A percentile compares a stretch with the other conserved stretches of the same genome.
phyloP scores from a whole-genome alignment of 2,888 invertebrate species.

The Dendrolimus pini region DNA sequence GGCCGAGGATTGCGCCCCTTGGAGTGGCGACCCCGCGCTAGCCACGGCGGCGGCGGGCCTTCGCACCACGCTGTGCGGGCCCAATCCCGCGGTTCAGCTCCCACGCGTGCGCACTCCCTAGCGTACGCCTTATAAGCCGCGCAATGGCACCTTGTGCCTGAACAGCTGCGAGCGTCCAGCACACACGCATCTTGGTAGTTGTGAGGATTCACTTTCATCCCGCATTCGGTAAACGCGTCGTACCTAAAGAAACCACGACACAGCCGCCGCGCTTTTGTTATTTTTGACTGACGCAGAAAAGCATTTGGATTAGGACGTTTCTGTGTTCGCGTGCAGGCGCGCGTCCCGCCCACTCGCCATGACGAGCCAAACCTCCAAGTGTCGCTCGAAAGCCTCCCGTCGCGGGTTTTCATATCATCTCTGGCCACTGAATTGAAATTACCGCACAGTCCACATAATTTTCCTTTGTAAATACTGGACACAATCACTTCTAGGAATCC shows the following conservation, averaged over 20 bases:
- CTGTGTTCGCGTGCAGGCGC: constrained; percentile 80
- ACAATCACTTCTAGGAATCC: constrained; percentile 94
- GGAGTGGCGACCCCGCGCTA: constrained; percentile 39
- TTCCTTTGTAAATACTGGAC: constrained; percentile 81
- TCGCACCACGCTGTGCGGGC: constrained; percentile 81
- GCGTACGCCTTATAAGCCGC: constrained; percentile 93
- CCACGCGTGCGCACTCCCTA: constrained; percentile 88
- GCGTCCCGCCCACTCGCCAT: constrained; percentile 92
- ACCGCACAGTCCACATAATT: constrained; percentile 94
- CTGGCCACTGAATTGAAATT: constrained; percentile 92
- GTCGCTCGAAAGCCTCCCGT: constrained; percentile 81
- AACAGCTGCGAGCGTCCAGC: constrained; percentile 92
- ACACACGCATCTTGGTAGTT: constrained; percentile 92
- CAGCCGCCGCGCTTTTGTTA: constrained; percentile 58
- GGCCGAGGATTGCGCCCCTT: constrained; percentile 12
- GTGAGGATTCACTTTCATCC: constrained; percentile 85
- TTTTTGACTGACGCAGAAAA: constrained; percentile 64
- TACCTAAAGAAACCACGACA: constrained; percentile 71
- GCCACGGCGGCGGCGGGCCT: constrained; percentile 54
- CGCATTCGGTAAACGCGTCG: constrained; percentile 84
- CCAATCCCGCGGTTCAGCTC: constrained; percentile 85
- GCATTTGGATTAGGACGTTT: constrained; percentile 61
- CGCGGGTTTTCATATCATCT: constrained; percentile 88
- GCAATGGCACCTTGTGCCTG: constrained; percentile 88
- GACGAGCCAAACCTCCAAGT: constrained; percentile 87